Base-by-base conservation (phyloP, 2,113 vertebrate species). In the Hemiscyllium ocellatum region DNA sequence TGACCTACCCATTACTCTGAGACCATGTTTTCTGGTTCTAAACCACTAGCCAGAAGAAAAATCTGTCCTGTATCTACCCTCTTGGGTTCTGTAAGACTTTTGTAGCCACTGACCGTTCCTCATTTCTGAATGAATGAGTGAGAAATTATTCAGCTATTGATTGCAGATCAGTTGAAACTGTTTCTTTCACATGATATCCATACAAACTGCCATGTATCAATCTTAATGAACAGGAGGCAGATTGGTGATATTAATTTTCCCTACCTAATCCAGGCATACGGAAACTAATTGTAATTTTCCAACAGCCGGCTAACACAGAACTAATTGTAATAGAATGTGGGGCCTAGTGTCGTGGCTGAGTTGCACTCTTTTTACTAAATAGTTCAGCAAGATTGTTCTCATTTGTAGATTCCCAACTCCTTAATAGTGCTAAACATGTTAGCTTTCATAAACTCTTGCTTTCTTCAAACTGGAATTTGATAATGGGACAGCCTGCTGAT, bases 401-500 rank as follows among this genome's bases (percentile, higher is more conserved):
- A n/a, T 83, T 83, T 47, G 80, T 37, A 83, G 80, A 17, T 83
- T 83, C 80, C n/a, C 37, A 83, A 6, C 80, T 47, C 37, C 13
- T 80, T 42, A 83, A 42, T 47, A 83, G 37, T 47, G 37, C 37
- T 83, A 42, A 83, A 83, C 37, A 22, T 19, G 17, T 83, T 47
- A 83, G 37, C n/a, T 83, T 83, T 83, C 80, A 83, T 83, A 47
- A 47, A 4, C n/a, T 83, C 80, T 7, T 22, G 17, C 80, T 83
- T 83, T 83, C 80, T 83, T 42, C 80, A 83, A 83, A 83, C 78
- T 37, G 80, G 76, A 80, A 80, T 7, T 80, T 80, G 76, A 80
- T 80, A 80, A 80, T 80, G 76, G 76, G n/a, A 83, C 37, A 83
- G 80, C 80, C 17, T 83, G n/a, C 80, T 83, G 80, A 83, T 42